phyloP scores from a whole-genome alignment of 2,113 vertebrate genomes.

The Sminthopsis crassicaudata region DNA sequence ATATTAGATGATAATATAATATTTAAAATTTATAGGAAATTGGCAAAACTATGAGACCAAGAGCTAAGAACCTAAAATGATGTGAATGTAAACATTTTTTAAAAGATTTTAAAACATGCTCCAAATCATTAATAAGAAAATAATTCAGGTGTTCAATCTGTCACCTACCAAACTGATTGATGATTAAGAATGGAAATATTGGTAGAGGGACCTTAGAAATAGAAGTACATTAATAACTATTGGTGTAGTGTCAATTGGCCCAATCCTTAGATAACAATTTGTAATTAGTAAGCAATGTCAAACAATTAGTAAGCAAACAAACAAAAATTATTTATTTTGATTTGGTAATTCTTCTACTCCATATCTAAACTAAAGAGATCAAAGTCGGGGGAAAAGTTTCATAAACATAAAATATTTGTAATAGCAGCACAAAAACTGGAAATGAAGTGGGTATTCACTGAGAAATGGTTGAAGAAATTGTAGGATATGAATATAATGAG shows the following conservation, averaged over 20 bases:
- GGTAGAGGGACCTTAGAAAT: background rate
- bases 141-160: background rate
- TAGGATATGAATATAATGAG: background rate
- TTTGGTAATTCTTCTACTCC: background rate
- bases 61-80: background rate
- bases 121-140: background rate
- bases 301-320: too few species aligned
- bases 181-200: background rate
- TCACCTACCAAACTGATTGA: background rate
- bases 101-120: background rate
- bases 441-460: background rate
- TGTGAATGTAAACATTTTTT: background rate
- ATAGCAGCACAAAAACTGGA: background rate
- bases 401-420: background rate
- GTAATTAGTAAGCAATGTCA: background rate
- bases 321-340: background rate
- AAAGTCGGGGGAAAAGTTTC: background rate
- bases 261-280: background rate
- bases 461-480: background rate
- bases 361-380: background rate
- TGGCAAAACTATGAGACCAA: background rate
- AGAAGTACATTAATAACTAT: background rate
- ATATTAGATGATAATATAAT: background rate
- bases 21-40: background rate
- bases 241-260: background rate